Conservation (phyloP, 1,140 invertebrate species). For the Drosophila suzukii region DNA sequence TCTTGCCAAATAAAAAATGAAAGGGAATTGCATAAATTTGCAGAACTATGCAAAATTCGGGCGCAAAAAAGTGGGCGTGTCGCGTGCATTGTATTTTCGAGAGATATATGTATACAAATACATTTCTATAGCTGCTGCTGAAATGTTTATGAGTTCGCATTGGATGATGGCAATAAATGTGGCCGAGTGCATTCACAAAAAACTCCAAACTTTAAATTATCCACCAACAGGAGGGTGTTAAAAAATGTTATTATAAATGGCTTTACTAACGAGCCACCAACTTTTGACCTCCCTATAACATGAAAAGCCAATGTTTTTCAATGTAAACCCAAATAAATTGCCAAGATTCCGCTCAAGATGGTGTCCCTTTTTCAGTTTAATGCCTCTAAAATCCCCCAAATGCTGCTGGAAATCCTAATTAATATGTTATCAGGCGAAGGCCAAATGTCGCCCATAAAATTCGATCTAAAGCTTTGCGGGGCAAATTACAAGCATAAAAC, state of each 20-base stretch:
- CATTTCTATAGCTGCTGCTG: conserved; percentile 49
- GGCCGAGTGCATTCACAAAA: conserved; percentile 15
- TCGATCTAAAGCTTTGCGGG: conserved; percentile 49
- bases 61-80: conserved; percentile 27
- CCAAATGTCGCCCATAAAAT: conserved; percentile 57
- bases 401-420: conserved; percentile 47
- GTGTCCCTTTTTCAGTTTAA: conserved; percentile 18
- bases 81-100: conserved; percentile 35
- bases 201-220: conserved; percentile 29
- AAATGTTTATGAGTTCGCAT: conserved; percentile 50
- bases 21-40: conserved; percentile 57
- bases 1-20: conserved; percentile 38
- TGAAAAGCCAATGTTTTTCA: conserved; percentile 24
- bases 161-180: conserved; percentile 45
- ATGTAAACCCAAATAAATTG: conserved; percentile 9
- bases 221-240: conserved; percentile 11
- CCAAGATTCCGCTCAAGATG: conserved; percentile 15
- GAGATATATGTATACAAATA: conserved; percentile 27
- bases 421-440: conserved; percentile 53
- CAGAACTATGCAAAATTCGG: conserved; percentile 48
- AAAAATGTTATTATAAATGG: conserved; percentile 25
- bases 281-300: background rate
- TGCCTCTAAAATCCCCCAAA: conserved; percentile 30
- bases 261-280: conserved; percentile 15
- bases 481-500: conserved; percentile 56